Percentiles rank a stretch among this genome's conserved stretches.
phyloP scores from a whole-genome alignment of 2,113 vertebrate species.

The Entelurus aequoreus region DNA sequence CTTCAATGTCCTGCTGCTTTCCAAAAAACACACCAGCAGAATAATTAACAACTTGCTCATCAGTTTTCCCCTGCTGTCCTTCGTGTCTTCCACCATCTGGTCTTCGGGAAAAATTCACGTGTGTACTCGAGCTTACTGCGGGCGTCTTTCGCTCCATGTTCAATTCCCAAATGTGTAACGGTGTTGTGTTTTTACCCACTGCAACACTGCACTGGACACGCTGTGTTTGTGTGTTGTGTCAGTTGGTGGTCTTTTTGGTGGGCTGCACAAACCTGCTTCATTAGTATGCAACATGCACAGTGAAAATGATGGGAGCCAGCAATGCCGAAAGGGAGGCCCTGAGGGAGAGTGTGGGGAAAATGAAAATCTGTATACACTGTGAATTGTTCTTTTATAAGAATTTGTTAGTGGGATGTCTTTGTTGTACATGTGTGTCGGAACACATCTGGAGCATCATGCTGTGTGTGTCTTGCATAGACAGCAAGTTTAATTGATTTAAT shows the following conservation, averaged over 20 bases:
- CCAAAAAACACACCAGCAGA: slow-evolving; percentile 1
- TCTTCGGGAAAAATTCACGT: not conserved
- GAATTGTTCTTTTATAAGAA: slow-evolving; percentile 45
- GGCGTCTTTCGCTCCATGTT: not conserved
- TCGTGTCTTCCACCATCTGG: slow-evolving; percentile 2
- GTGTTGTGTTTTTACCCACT: slow-evolving; percentile 29
- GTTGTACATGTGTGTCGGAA: not conserved
- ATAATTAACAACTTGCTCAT: slow-evolving; percentile 9
- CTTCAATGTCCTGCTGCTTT: not conserved
- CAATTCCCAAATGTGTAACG: slow-evolving; percentile 18
- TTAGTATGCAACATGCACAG: slow-evolving; percentile 61
- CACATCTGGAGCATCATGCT: not conserved
- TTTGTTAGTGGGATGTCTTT: slow-evolving; percentile 2
- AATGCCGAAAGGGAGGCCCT: slow-evolving; percentile 53
- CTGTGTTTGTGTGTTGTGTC: slow-evolving; percentile 68
- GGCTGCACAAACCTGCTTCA: slow-evolving; percentile 54
- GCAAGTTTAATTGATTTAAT: slow-evolving; percentile 47
- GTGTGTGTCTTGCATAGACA: slow-evolving; percentile 16
- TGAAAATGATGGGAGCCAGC: slow-evolving; percentile 54
- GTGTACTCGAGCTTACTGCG: not conserved
- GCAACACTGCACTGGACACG: slow-evolving; percentile 39
- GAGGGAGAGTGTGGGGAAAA: slow-evolving; percentile 48
- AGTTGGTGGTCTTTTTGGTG: slow-evolving; percentile 53
- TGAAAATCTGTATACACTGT: slow-evolving; percentile 48
- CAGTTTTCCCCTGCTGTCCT: not conserved